Conservation (phyloP, 2,797 vertebrate genomes). For the Pseudotriccus pelzelni region DNA sequence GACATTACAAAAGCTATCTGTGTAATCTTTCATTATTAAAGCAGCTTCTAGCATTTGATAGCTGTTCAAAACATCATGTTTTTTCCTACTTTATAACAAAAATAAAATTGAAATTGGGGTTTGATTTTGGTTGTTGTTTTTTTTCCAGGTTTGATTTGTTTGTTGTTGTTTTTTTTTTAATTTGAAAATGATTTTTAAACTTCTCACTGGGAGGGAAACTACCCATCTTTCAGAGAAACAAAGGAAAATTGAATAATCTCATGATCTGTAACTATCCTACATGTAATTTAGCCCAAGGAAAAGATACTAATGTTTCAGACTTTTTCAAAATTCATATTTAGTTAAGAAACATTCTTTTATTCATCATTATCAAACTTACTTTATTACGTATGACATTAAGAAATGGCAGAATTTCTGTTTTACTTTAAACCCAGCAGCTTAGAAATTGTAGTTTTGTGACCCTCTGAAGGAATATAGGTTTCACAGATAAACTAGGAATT, state of each 20-base stretch:
- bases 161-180: neutral
- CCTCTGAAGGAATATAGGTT: neutral
- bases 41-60: neutral
- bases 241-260: neutral
- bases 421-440: neutral
- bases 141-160: neutral
- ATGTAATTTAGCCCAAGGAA: neutral
- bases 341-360: neutral
- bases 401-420: neutral
- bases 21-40: slow-evolving; percentile 40
- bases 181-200: neutral
- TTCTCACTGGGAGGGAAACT: neutral
- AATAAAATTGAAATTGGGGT: neutral
- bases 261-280: neutral
- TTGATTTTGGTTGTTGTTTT: neutral
- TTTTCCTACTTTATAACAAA: neutral
- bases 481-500: neutral
- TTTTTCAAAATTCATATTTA: neutral
- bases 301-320: neutral
- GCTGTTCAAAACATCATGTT: neutral
- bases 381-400: neutral
- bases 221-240: neutral
- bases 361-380: neutral
- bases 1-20: slow-evolving; percentile 27
- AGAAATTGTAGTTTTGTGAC: neutral